Conservation (phyloP, 64 coral and sea anemone genomes). For the Porites lutea region DNA sequence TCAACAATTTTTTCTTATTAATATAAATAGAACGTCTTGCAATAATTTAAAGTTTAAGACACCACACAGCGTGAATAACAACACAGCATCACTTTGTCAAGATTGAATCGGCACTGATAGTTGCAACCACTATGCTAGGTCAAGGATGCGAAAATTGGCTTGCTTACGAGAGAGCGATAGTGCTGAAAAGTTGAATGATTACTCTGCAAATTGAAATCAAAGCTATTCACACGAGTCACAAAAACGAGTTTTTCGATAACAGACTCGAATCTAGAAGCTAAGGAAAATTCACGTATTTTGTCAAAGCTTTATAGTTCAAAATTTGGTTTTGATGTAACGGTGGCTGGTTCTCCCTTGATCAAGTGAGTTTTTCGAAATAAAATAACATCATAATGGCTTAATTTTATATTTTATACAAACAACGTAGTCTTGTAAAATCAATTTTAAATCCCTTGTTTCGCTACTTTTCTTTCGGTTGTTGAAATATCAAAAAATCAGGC, state of each 20-base stretch:
- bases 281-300: too few relatives aligned
- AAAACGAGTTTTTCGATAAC: background rate
- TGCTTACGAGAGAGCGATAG: slow-evolving; percentile 26
- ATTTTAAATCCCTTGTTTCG: too few relatives aligned
- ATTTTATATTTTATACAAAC: too few relatives aligned
- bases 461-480: too few relatives aligned
- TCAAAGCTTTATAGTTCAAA: too few relatives aligned
- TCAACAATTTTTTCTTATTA: background rate
- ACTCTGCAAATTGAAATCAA: slow-evolving; percentile 4
- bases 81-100: background rate
- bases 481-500: background rate
- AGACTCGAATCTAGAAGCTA: too few relatives aligned
- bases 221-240: background rate
- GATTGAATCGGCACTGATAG: slow-evolving; percentile 32
- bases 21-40: background rate
- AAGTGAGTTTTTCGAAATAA: too few relatives aligned
- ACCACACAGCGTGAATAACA: background rate
- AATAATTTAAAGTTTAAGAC: background rate
- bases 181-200: slow-evolving; percentile 3
- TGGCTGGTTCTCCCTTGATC: too few relatives aligned
- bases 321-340: too few relatives aligned
- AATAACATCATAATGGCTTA: too few relatives aligned
- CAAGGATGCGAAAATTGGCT: slow-evolving; percentile 42
- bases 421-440: too few relatives aligned
- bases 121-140: background rate